Evolutionary conservation across 2,113 vertebrate genomes (phyloP).

Genomic region (Varanus komodoensis): DNA sequence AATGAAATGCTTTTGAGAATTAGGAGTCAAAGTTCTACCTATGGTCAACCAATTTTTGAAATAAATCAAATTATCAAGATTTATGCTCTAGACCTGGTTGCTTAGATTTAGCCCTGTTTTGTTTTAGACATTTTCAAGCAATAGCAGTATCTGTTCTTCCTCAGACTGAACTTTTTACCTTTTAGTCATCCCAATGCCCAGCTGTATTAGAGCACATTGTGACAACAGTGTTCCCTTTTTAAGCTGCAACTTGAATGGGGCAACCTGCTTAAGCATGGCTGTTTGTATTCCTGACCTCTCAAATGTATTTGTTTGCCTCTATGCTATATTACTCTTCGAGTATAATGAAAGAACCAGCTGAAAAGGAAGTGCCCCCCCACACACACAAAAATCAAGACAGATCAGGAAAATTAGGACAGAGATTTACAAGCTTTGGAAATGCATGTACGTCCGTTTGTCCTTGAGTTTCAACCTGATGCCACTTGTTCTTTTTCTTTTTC

Average conservation of each 20-base stretch:
- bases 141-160: conserved; percentile 64
- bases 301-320: conserved; percentile 24
- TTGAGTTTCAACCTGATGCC: conserved; percentile 28
- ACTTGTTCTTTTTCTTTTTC: neutral
- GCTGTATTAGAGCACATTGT: conserved; percentile 39
- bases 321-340: conserved; percentile 38
- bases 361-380: neutral
- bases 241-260: conserved; percentile 39
- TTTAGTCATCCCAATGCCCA: conserved; percentile 52
- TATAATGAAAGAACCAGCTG: neutral
- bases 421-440: conserved; percentile 20
- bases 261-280: conserved; percentile 6
- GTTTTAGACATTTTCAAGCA: conserved; percentile 58
- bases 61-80: conserved; percentile 59
- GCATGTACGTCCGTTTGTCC: conserved; percentile 27
- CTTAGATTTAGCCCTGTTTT: conserved; percentile 47
- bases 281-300: neutral
- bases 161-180: conserved; percentile 75
- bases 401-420: neutral
- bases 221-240: conserved; percentile 35
- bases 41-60: conserved; percentile 42
- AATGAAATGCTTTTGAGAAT: neutral
- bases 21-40: conserved; percentile 12
- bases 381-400: neutral
- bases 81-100: conserved; percentile 51